Conservation (phyloP, 2,797 vertebrate species). For the Chlorospingus flavigularis region DNA sequence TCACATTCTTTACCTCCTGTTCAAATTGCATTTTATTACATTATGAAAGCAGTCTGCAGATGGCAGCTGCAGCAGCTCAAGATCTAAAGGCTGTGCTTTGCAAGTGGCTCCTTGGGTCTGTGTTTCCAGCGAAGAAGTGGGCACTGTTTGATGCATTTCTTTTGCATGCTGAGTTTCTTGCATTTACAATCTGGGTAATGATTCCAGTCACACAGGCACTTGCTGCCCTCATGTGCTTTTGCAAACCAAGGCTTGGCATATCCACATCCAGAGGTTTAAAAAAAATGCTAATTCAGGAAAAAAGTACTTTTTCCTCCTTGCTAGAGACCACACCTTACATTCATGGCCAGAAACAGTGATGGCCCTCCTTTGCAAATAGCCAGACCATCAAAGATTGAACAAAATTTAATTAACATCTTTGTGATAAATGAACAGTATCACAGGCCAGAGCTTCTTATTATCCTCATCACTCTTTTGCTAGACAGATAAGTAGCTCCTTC, state of each 20-base stretch:
- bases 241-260: not conserved
- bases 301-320: not conserved
- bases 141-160: not conserved
- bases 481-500: not conserved
- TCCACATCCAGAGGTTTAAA: not conserved
- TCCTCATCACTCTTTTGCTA: not conserved
- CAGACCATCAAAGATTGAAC: not conserved
- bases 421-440: not conserved
- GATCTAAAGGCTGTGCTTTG: not conserved
- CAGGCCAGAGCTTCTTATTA: not conserved
- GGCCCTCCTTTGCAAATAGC: not conserved
- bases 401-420: constrained; percentile 12
- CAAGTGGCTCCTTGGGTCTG: not conserved
- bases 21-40: not conserved
- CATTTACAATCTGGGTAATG: not conserved
- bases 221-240: not conserved
- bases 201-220: not conserved
- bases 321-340: not conserved
- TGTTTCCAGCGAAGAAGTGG: not conserved
- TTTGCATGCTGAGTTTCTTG: not conserved
- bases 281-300: not conserved
- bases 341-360: not conserved
- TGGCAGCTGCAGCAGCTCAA: not conserved
- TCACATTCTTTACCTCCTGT: not conserved
- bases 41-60: constrained; percentile 2